Conservation (phyloP, 1,140 invertebrate species). For the Ostrea edulis region DNA sequence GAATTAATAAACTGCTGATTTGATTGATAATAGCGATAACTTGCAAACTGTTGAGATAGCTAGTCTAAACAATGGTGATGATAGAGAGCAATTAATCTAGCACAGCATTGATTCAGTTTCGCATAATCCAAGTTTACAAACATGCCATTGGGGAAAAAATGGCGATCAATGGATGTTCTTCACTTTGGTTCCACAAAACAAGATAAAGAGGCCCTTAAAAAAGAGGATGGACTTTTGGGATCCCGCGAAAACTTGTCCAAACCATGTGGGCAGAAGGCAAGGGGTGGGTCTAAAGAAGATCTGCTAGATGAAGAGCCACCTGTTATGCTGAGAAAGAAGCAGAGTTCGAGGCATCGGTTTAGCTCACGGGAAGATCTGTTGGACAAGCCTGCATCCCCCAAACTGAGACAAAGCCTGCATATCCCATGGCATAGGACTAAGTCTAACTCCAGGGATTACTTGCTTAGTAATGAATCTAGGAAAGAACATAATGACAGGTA, state of each 20-base stretch:
- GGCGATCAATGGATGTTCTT: slow-evolving; percentile 66
- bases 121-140: slow-evolving; percentile 10
- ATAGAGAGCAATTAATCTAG: slow-evolving; percentile 31
- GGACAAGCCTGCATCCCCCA: not conserved
- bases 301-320: slow-evolving; percentile 23
- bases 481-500: slow-evolving; percentile 1
- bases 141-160: slow-evolving; percentile 64
- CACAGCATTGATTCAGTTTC: slow-evolving; percentile 32
- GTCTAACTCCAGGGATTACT: not conserved
- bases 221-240: slow-evolving; percentile 36
- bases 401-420: slow-evolving; percentile 25
- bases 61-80: slow-evolving; percentile 1
- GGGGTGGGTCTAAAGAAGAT: slow-evolving; percentile 27
- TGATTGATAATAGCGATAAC: not conserved
- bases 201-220: slow-evolving; percentile 36
- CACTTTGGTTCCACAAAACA: slow-evolving; percentile 36
- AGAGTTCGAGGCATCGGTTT: slow-evolving; percentile 13
- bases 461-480: not conserved
- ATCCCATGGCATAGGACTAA: slow-evolving; percentile 24
- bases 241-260: slow-evolving; percentile 57
- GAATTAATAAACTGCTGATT: not conserved
- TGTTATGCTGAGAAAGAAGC: slow-evolving; percentile 8
- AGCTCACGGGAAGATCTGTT: not conserved
- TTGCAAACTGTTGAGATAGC: not conserved
- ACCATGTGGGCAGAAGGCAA: not conserved